Conservation (phyloP, 2,113 vertebrate genomes). For the Bombycilla garrulus region DNA sequence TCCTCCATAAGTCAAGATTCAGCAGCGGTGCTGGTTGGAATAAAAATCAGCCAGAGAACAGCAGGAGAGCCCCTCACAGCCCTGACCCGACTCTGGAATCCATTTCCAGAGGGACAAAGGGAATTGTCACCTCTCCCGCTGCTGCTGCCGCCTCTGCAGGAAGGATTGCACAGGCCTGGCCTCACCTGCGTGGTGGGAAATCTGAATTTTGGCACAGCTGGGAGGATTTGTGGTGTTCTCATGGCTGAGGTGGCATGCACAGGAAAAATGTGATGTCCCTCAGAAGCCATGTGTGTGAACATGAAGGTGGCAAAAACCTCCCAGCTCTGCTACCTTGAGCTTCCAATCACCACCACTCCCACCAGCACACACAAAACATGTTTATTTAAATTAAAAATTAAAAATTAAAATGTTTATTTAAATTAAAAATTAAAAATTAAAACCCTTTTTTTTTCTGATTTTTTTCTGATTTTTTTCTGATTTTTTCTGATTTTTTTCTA, state of each 20-base stretch:
- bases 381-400: background rate
- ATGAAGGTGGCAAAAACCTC: background rate
- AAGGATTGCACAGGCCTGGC: background rate
- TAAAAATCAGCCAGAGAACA: background rate
- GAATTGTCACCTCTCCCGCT: rapidly evolving
- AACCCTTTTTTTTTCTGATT: rapidly evolving
- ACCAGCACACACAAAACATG: background rate
- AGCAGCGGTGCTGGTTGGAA: background rate
- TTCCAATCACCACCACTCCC: background rate
- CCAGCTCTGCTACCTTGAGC: background rate
- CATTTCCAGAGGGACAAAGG: background rate
- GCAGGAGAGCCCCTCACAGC: background rate
- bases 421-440: background rate
- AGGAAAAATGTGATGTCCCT: rapidly evolving
- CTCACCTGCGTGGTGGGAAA: background rate
- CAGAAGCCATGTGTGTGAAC: background rate
- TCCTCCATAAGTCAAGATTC: background rate
- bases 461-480: no score
- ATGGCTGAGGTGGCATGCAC: background rate
- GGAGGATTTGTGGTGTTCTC: rapidly evolving
- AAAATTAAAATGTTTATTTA: background rate
- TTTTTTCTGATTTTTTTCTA: no score
- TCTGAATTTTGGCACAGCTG: background rate
- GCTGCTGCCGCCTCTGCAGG: background rate
- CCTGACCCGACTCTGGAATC: background rate